Evolutionary conservation across 2,113 vertebrate species (phyloP).

Genomic region (Psilopsiagon aymara): DNA sequence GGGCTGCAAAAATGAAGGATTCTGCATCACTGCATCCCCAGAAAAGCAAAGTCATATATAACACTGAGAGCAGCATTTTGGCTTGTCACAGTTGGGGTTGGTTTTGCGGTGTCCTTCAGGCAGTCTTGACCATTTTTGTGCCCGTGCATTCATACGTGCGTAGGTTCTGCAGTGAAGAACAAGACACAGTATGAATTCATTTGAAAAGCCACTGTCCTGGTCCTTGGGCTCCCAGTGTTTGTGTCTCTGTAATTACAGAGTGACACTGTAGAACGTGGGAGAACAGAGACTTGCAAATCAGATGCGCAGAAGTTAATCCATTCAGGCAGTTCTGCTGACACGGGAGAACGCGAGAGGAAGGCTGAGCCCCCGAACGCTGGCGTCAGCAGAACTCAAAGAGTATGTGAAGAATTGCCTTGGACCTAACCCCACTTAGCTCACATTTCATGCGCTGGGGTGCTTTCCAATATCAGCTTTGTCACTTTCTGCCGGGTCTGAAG

Average conservation of each 20-base stretch:
- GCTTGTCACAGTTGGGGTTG: neutral
- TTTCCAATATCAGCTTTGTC: neutral
- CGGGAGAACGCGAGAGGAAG: neutral
- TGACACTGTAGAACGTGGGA: neutral
- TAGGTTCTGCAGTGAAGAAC: neutral
- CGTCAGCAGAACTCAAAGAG: slow-evolving; percentile 55
- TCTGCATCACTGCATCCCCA: neutral
- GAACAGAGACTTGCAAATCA: slow-evolving; percentile 42
- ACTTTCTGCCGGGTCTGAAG: rapidly evolving
- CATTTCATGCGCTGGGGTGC: neutral
- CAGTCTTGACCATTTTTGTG: neutral
- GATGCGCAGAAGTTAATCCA: neutral
- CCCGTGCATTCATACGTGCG: rapidly evolving
- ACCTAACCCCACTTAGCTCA: slow-evolving; percentile 1
- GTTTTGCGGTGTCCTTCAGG: neutral
- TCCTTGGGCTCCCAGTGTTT: neutral
- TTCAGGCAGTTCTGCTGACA: slow-evolving; percentile 51
- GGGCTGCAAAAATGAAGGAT: neutral
- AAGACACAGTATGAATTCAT: neutral
- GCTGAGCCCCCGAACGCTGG: neutral
- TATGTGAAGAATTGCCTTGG: slow-evolving; percentile 27
- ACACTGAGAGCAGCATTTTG: neutral
- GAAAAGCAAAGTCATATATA: neutral
- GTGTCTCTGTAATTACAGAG: neutral
- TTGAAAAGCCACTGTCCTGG: neutral